These are phyloP conservation scores for Hyperoplus immaculatus DNA, from an alignment of 2,797 vertebrate genomes.

Conservation along the genomic window DNA sequence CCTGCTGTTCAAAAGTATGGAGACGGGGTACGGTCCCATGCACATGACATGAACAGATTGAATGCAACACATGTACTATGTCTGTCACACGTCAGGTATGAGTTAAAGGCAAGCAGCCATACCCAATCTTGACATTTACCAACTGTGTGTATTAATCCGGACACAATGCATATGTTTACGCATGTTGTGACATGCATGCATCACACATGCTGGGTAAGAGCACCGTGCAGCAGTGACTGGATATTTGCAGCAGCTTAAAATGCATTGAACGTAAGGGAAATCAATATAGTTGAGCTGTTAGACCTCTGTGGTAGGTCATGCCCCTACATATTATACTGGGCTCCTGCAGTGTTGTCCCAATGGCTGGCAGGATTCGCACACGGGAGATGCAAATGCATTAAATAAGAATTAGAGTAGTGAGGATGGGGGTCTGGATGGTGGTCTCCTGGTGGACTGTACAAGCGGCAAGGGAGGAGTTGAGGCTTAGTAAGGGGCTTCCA, in stretches of 20 bases:
- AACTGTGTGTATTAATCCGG: not conserved
- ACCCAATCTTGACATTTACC: not conserved
- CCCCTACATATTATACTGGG: constrained; percentile 43
- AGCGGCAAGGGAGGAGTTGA: constrained; percentile 25
- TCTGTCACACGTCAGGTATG: constrained; percentile 19
- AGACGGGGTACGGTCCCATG: constrained; percentile 3
- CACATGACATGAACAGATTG: constrained; percentile 33
- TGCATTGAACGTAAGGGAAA: constrained; percentile 40
- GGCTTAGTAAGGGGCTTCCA: constrained; percentile 21
- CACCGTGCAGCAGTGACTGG: not conserved
- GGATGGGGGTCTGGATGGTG: constrained; percentile 6
- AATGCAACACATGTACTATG: constrained; percentile 48
- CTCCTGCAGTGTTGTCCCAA: constrained; percentile 41
- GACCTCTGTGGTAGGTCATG: constrained; percentile 47
- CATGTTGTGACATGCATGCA: not conserved
- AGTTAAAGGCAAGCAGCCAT: constrained; percentile 15
- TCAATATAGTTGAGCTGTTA: constrained; percentile 53
- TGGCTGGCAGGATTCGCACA: constrained; percentile 59
- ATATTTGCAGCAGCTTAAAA: constrained; percentile 16
- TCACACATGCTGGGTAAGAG: not conserved
- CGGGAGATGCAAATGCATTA: constrained; percentile 33
- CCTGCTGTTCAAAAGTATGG: constrained; percentile 18
- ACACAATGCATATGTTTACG: not conserved
- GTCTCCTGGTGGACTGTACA: constrained; percentile 20
- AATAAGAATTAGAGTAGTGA: not conserved